These are phyloP conservation scores for Stramonita haemastoma DNA, from an alignment of 2,888 invertebrate genomes.

Conservation along the genomic window DNA sequence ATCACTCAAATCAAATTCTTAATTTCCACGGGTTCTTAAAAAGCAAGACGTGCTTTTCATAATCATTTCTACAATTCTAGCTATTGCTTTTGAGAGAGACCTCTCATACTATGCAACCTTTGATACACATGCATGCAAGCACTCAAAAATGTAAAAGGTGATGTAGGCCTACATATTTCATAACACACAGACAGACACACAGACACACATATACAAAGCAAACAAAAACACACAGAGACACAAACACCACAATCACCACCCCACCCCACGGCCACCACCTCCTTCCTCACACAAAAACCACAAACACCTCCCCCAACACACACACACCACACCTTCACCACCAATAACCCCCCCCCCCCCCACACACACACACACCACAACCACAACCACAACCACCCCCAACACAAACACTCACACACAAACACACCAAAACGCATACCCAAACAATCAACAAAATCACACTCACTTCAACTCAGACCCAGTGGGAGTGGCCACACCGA, in stretches of 20 bases:
- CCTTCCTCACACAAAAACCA: neutral
- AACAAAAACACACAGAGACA: neutral
- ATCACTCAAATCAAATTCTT: too few species aligned
- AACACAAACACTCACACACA: neutral
- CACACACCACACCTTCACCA: neutral
- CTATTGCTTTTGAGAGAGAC: too few species aligned
- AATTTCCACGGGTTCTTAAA: too few species aligned
- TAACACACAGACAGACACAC: neutral
- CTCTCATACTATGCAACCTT: too few species aligned
- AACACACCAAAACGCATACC: neutral
- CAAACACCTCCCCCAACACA: neutral
- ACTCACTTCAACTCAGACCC: slow-evolving; percentile 57
- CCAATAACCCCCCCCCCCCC: neutral
- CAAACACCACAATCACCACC: neutral
- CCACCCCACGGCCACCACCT: neutral
- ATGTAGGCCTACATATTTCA: too few species aligned
- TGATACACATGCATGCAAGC: too few species aligned
- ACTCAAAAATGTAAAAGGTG: too few species aligned
- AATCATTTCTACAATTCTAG: too few species aligned
- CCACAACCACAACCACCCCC: too few species aligned
- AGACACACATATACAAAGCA: neutral
- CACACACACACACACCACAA: neutral
- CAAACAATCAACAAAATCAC: neutral
- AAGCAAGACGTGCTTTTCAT: too few species aligned
- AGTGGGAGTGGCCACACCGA: slow-evolving; percentile 94